phyloP scores from a whole-genome alignment of 2,797 vertebrate genomes.

The Botia almorhae region DNA sequence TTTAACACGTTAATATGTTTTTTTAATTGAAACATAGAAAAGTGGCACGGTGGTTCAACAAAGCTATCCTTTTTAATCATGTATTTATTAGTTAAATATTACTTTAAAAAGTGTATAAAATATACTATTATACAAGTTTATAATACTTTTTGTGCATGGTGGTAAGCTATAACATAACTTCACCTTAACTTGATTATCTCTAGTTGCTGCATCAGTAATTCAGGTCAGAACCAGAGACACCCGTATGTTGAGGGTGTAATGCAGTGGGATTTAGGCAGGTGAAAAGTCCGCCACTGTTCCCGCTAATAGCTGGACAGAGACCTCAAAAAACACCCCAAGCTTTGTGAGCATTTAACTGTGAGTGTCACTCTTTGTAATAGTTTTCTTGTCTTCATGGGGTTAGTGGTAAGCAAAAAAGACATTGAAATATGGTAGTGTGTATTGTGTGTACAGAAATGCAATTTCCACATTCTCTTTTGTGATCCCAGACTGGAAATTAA shows the following conservation, averaged over 20 bases:
- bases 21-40: no score
- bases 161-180: neutral
- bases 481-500: constrained; percentile 51
- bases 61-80: no score
- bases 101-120: no score
- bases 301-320: constrained; percentile 70
- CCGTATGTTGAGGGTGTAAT: constrained; percentile 64
- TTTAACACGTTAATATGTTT: no score
- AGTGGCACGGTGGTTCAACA: no score
- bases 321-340: constrained; percentile 63
- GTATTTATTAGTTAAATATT: no score
- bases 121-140: no score
- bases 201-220: constrained; percentile 51
- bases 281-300: constrained; percentile 77
- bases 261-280: constrained; percentile 75
- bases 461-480: constrained; percentile 58
- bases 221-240: constrained; percentile 59
- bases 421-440: constrained; percentile 71
- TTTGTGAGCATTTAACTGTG: constrained; percentile 66
- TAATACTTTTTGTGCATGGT: neutral
- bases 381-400: constrained; percentile 73
- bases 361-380: constrained; percentile 74
- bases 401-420: constrained; percentile 72
- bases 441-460: constrained; percentile 52
- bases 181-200: neutral